Evolutionary conservation across 2,797 vertebrate genomes (phyloP), one percentile per base, ranked within the genome.

Genomic region (Remorina albescens): DNA sequence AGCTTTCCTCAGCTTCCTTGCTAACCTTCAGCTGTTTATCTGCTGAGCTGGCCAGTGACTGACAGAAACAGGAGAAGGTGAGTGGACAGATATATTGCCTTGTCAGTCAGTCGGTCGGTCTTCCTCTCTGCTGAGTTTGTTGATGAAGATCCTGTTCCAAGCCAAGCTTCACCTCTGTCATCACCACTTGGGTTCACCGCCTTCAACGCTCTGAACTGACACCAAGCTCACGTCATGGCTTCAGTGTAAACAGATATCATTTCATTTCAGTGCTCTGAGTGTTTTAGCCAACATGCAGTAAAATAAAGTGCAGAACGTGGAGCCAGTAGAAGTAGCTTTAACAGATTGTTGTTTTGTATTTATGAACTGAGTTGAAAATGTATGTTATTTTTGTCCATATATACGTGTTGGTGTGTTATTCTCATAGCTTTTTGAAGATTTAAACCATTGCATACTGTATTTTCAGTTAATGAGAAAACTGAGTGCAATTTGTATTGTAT

Each of bases 71-170:
- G 25, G 71, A 86, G 81, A 61, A 49, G 60, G 15, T 4, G 26
- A 18, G 18, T 10, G 12, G 53, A 60, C 25, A 5, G 54, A 59
- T 68, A 64, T 76, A 78, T 51, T 70, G 70, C 83, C 65, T 47
- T n/a, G 74, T 84, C 83, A 86, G 73, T 78, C 42, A 34, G 63
- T 55, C 8, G 8, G 18, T 47, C 23, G 30, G 57, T 57, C 67
- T 42, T 58, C 47, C 37, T 80, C 67, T 65, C 70, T 81, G 75
- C 86, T 86, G 78, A 86, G 78, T 25, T 37, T 58, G 80, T 84
- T 56, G 82, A 46, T 71, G 61, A 67, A 83, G 89, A 89, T 93
- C 90, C 66, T 56, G 81, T 93, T 92, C 85, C 92, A 93, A 91
- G 91, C 92, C 88, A 91, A 90, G 88, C 91, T 78, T 74, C 46